Evolutionary conservation across 2,888 invertebrate genomes (phyloP).

Genomic region (Melinopterus prodromus): DNA sequence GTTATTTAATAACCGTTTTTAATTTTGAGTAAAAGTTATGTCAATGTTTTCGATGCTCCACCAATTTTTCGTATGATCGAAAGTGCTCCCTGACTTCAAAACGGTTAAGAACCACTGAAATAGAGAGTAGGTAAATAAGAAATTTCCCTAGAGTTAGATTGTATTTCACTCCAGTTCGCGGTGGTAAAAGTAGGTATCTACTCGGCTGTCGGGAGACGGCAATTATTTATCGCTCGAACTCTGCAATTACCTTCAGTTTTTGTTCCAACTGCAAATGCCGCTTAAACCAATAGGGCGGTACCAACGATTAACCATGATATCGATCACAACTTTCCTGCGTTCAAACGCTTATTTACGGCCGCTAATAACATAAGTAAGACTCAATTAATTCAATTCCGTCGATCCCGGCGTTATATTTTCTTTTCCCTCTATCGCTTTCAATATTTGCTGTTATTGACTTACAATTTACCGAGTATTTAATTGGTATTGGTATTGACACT

Average conservation of each 20-base stretch:
- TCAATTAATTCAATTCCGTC: constrained; percentile 4
- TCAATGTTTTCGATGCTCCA: too few relatives aligned
- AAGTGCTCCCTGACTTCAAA: too few relatives aligned
- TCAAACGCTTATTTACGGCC: background rate
- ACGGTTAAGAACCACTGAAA: too few relatives aligned
- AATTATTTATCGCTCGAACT: background rate
- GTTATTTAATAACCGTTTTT: too few relatives aligned
- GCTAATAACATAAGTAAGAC: background rate
- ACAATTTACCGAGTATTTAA: background rate
- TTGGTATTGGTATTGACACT: background rate
- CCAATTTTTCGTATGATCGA: too few relatives aligned
- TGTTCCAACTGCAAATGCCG: constrained; percentile 4
- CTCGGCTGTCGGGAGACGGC: background rate
- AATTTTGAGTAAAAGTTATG: too few relatives aligned
- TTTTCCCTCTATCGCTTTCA: background rate
- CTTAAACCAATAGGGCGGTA: constrained; percentile 4
- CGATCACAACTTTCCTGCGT: background rate
- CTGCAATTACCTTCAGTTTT: background rate
- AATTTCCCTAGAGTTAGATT: constrained; percentile 4
- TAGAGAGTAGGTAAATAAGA: background rate
- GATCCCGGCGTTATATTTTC: background rate
- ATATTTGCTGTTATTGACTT: background rate
- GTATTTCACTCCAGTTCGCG: background rate
- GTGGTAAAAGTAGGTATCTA: background rate
- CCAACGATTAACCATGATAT: background rate